Percentiles rank a stretch among this genome's conserved stretches.
Conservation (phyloP, 1,140 invertebrate genomes). For the Lamellibrachia luymesi region DNA sequence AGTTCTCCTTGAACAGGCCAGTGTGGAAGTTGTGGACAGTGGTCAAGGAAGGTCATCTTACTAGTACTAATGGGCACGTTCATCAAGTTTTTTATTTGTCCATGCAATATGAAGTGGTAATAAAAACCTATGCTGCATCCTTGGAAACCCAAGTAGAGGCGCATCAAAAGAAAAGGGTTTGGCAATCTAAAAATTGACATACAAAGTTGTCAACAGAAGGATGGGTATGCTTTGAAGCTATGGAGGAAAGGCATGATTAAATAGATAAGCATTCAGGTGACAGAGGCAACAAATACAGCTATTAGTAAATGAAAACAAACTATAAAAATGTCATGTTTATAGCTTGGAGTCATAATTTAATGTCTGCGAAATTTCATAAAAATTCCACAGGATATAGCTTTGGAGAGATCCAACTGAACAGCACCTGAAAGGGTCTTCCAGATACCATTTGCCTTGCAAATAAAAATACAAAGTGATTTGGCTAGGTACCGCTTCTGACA, state of each 20-base stretch:
- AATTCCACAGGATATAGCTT: not conserved
- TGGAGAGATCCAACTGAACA: conserved; percentile 77
- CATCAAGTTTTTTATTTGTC: not conserved
- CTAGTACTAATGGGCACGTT: not conserved
- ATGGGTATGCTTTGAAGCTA: too few species aligned
- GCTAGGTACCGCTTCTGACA: not conserved
- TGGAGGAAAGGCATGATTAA: too few species aligned
- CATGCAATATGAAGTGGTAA: not conserved
- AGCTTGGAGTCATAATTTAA: not conserved
- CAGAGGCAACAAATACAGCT: not conserved
- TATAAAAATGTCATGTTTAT: not conserved
- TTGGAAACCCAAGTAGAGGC: too few species aligned
- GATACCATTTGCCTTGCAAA: conserved; percentile 72
- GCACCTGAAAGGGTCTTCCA: conserved; percentile 89
- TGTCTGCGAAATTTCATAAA: too few species aligned
- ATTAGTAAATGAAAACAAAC: not conserved
- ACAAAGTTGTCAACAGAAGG: too few species aligned
- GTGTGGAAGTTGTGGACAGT: conserved; percentile 68
- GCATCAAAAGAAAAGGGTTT: not conserved
- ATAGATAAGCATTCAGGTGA: not conserved
- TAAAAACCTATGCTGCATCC: too few species aligned
- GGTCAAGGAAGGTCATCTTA: not conserved
- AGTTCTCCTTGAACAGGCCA: conserved; percentile 85
- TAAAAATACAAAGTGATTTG: conserved; percentile 10
- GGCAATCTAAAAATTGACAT: too few species aligned